Evolutionary conservation across 2,888 invertebrate genomes (phyloP).

Genomic region (Eledona agricola): DNA sequence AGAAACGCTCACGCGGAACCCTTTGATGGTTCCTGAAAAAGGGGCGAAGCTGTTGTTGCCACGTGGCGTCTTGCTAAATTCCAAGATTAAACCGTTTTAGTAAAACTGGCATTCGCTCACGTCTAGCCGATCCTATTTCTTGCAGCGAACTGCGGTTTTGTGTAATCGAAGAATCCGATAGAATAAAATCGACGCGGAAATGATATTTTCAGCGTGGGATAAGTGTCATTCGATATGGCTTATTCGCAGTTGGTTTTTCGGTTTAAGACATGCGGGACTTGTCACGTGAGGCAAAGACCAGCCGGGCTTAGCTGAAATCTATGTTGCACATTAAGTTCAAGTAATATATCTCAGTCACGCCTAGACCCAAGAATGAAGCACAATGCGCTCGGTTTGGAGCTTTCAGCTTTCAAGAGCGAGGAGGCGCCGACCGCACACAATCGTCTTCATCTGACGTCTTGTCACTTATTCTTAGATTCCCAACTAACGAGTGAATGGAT

Average conservation of each 20-base stretch:
- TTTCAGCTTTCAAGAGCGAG: constrained; percentile 23
- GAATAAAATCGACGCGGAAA: constrained; percentile 15
- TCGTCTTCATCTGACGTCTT: constrained; percentile 31
- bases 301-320: constrained; percentile 25
- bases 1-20: constrained; percentile 4
- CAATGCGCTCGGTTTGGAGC: constrained; percentile 26
- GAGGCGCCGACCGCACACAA: constrained; percentile 36
- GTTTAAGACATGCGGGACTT: constrained; percentile 28
- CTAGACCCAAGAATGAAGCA: constrained; percentile 34
- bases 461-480: constrained; percentile 28
- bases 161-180: constrained; percentile 10
- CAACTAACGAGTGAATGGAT: constrained; percentile 17
- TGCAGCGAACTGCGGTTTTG: constrained; percentile 5
- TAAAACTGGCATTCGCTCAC: constrained; percentile 1
- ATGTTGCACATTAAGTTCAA: constrained; percentile 29
- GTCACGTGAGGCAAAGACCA: constrained; percentile 22
- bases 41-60: constrained; percentile 7
- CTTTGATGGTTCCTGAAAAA: constrained; percentile 20
- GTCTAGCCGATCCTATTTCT: neutral
- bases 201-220: constrained; percentile 15
- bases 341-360: constrained; percentile 36
- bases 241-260: too few species aligned
- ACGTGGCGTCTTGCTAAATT: constrained; percentile 10
- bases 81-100: neutral
- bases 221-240: constrained; percentile 18